Conservation (phyloP, 2,113 vertebrate species). For the Semicossyphus pulcher region DNA sequence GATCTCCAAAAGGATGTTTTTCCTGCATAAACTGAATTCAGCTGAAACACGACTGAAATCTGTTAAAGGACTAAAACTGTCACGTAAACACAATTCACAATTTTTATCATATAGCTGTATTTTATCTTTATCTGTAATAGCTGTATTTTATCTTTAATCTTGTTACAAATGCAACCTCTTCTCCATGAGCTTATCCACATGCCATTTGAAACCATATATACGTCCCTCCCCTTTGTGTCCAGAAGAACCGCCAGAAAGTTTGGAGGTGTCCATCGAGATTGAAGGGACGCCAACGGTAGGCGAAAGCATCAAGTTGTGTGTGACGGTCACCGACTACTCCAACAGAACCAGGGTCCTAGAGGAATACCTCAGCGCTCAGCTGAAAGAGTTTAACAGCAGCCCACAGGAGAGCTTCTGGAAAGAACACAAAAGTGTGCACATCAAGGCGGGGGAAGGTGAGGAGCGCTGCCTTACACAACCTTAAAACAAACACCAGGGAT, state of each 20-base stretch:
- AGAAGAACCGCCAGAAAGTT: not conserved
- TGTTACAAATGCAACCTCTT: no score
- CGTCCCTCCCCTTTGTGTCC: not conserved
- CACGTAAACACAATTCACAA: not conserved
- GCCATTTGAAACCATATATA: not conserved
- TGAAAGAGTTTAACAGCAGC: slow-evolving; percentile 60
- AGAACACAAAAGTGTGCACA: slow-evolving; percentile 11
- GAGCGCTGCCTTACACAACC: not conserved
- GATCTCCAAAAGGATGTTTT: no score
- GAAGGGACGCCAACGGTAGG: slow-evolving; percentile 42
- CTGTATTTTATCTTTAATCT: no score
- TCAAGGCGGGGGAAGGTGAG: slow-evolving; percentile 60
- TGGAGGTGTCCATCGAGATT: slow-evolving; percentile 62
- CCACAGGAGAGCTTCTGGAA: slow-evolving; percentile 62
- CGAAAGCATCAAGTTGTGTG: slow-evolving; percentile 48
- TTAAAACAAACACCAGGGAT: not conserved
- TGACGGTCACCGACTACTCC: slow-evolving; percentile 59
- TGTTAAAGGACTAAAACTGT: not conserved
- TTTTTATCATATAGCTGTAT: not conserved
- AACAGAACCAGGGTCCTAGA: slow-evolving; percentile 24
- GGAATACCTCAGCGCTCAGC: slow-evolving; percentile 66
- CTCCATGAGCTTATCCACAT: not conserved
- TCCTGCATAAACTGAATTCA: no score
- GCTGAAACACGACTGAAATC: no score
- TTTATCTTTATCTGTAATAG: no score